Conservation (phyloP, 2,113 vertebrate species). For the Rhipidura dahli region DNA sequence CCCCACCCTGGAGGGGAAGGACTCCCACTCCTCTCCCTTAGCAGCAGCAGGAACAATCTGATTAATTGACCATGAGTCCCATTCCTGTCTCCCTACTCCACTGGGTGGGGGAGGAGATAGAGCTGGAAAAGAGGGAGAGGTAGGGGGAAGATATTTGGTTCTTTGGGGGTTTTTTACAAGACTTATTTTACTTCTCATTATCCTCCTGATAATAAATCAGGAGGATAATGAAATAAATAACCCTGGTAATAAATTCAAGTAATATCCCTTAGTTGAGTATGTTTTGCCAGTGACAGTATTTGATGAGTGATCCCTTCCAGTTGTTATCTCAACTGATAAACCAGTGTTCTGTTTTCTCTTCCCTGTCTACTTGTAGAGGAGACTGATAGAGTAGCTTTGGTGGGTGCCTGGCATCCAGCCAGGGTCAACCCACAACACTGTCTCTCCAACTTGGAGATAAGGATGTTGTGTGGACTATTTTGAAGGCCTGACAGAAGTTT, state of each 20-base stretch:
- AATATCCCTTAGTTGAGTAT: not conserved
- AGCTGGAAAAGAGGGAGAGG: not conserved
- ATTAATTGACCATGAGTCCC: not conserved
- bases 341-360: not conserved
- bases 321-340: not conserved
- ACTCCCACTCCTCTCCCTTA: not conserved
- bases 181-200: not conserved
- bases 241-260: not conserved
- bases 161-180: fast-evolving
- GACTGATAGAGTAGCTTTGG: not conserved
- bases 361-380: not conserved
- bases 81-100: not conserved
- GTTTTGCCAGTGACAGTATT: not conserved
- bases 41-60: not conserved
- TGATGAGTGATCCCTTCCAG: not conserved
- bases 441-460: not conserved
- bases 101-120: not conserved
- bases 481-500: not conserved
- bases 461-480: not conserved
- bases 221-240: no score
- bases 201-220: no score
- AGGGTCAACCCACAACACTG: not conserved
- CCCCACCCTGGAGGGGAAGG: not conserved
- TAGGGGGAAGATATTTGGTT: not conserved
- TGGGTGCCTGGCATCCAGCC: not conserved